phyloP scores from a whole-genome alignment of 2,797 vertebrate species.

The Brachyalestes nurse region DNA sequence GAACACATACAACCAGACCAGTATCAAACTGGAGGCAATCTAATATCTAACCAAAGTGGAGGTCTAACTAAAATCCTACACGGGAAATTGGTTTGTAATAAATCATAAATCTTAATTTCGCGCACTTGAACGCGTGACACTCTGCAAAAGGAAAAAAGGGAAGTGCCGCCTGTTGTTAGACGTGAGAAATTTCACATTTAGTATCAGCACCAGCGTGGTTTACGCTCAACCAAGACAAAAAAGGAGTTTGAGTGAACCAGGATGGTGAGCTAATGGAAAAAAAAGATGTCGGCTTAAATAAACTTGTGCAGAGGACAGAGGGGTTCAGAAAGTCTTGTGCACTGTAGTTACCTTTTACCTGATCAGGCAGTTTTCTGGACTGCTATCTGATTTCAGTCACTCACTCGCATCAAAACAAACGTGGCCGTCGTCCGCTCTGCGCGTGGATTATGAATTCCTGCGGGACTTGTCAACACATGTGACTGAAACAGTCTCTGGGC shows the following conservation, averaged over 20 bases:
- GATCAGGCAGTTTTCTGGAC: not conserved
- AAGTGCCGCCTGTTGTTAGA: slow-evolving; percentile 18
- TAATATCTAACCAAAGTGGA: not conserved
- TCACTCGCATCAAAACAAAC: slow-evolving; percentile 51
- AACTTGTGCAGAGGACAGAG: slow-evolving; percentile 9
- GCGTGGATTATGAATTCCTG: slow-evolving; percentile 33
- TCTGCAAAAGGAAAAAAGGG: not conserved
- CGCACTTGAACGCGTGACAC: not conserved
- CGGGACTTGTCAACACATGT: slow-evolving; percentile 31
- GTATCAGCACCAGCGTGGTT: slow-evolving; percentile 41
- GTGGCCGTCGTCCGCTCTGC: slow-evolving; percentile 5
- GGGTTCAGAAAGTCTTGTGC: slow-evolving; percentile 15
- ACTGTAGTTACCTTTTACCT: slow-evolving; percentile 33
- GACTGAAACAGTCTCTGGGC: slow-evolving; percentile 18
- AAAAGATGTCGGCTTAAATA: slow-evolving; percentile 33
- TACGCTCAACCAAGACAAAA: slow-evolving; percentile 26
- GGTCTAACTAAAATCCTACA: not conserved
- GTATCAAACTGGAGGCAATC: too few species aligned
- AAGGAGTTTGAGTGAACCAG: not conserved
- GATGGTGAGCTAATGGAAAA: slow-evolving; percentile 43
- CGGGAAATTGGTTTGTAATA: not conserved
- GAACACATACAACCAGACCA: too few species aligned
- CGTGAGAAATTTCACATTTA: slow-evolving; percentile 35
- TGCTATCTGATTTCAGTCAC: slow-evolving; percentile 49
- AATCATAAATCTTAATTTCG: not conserved